phyloP scores from a whole-genome alignment of 2,797 vertebrate genomes.

The Lindbergichthys nudifrons region DNA sequence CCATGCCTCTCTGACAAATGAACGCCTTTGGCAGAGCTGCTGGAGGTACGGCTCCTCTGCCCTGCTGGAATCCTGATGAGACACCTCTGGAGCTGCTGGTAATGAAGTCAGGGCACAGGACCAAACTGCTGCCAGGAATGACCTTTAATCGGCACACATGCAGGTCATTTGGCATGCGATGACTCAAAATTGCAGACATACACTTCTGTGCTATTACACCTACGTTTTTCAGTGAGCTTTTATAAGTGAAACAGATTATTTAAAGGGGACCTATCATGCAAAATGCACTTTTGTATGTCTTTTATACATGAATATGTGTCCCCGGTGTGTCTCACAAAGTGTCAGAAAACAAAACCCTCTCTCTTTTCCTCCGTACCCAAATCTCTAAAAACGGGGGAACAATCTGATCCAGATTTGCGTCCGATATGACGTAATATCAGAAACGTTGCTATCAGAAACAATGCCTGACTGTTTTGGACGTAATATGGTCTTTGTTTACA shows the following conservation, averaged over 20 bases:
- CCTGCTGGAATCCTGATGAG: constrained; percentile 80
- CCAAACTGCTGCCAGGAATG: constrained; percentile 69
- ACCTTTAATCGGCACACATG: constrained; percentile 71
- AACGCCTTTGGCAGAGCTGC: constrained; percentile 81
- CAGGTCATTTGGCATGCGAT: constrained; percentile 54
- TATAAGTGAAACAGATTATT: not conserved
- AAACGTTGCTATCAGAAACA: too few relatives aligned
- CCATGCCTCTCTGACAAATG: constrained; percentile 84
- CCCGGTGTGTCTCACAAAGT: too few relatives aligned
- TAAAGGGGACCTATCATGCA: too few relatives aligned
- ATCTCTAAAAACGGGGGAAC: too few relatives aligned
- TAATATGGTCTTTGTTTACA: too few relatives aligned
- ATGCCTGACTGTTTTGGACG: too few relatives aligned
- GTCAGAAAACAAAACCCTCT: too few relatives aligned
- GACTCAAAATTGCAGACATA: constrained; percentile 30
- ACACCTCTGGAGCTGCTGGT: constrained; percentile 61
- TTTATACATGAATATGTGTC: too few relatives aligned
- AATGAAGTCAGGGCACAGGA: constrained; percentile 74
- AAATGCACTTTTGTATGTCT: too few relatives aligned
- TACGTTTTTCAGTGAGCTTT: constrained; percentile 15
- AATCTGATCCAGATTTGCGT: too few relatives aligned
- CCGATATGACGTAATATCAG: too few relatives aligned
- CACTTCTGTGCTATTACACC: constrained; percentile 28
- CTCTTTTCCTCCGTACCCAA: too few relatives aligned
- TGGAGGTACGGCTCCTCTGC: constrained; percentile 73